A percentile compares a stretch with the other conserved stretches of the same genome.
Evolutionary conservation across 2,797 vertebrate species (phyloP).

Genomic region (Pitangus sulphuratus): DNA sequence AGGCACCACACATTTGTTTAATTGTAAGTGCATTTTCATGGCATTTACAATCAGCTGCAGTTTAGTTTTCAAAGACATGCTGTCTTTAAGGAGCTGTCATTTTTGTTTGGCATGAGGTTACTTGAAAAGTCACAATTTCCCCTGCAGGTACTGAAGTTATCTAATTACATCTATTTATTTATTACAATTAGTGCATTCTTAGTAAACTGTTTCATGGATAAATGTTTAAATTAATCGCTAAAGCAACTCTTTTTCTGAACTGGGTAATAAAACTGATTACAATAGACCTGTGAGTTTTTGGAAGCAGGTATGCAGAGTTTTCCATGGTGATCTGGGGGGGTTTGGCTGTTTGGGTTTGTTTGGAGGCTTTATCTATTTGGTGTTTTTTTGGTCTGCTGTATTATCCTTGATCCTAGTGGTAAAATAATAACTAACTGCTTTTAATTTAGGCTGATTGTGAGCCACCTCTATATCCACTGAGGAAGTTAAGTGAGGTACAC

Average conservation of each 20-base stretch:
- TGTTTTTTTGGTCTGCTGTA: neutral
- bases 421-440: neutral
- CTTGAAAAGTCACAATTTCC: neutral
- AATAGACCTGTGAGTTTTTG: neutral
- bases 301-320: neutral
- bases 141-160: neutral
- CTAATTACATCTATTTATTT: neutral
- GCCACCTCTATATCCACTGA: neutral
- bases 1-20: neutral
- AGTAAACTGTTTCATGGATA: neutral
- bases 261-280: neutral
- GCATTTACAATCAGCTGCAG: neutral
- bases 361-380: neutral
- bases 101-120: neutral
- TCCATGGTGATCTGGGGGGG: accelerated
- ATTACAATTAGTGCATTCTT: neutral
- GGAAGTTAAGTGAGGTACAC: neutral
- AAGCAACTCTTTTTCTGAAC: neutral
- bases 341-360: neutral
- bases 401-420: neutral
- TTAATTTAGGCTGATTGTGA: neutral
- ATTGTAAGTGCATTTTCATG: neutral
- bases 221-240: neutral
- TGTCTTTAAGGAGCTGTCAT: neutral
- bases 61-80: neutral